Conservation (phyloP, 2,797 vertebrate genomes). For the Eulemur mongoz region DNA sequence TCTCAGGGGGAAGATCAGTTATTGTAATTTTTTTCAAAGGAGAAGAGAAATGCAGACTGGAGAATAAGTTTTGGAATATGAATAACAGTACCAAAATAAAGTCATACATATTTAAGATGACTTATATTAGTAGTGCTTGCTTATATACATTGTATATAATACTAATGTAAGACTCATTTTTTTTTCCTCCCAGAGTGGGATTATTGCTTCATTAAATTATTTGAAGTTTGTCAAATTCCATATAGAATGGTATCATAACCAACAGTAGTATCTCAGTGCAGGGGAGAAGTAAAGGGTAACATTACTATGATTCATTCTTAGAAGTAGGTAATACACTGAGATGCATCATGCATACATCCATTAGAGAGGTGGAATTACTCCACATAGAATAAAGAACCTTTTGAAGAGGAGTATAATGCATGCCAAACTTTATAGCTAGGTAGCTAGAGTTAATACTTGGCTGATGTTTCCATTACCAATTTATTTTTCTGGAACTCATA, state of each 20-base stretch:
- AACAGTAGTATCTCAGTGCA: slow-evolving; percentile 79
- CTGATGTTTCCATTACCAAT: slow-evolving; percentile 76
- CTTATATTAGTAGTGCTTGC: slow-evolving; percentile 56
- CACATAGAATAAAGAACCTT: slow-evolving; percentile 59
- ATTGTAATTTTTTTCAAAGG: slow-evolving; percentile 54
- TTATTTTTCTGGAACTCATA: slow-evolving; percentile 67
- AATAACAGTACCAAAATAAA: slow-evolving; percentile 64
- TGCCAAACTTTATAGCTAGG: slow-evolving; percentile 64
- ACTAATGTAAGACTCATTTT: slow-evolving; percentile 68
- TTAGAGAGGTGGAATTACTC: slow-evolving; percentile 71
- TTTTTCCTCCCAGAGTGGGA: slow-evolving; percentile 62
- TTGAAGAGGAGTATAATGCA: slow-evolving; percentile 63
- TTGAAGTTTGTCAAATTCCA: slow-evolving; percentile 81
- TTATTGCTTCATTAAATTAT: slow-evolving; percentile 84
- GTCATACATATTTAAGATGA: slow-evolving; percentile 74
- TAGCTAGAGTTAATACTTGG: slow-evolving; percentile 65
- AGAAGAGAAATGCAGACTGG: slow-evolving; percentile 56
- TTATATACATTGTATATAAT: slow-evolving; percentile 68
- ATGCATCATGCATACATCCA: slow-evolving; percentile 75
- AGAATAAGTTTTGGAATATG: slow-evolving; percentile 51
- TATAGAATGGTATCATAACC: slow-evolving; percentile 74
- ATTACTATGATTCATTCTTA: slow-evolving; percentile 83
- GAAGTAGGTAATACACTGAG: slow-evolving; percentile 67
- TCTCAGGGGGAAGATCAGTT: slow-evolving; percentile 14
- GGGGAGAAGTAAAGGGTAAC: slow-evolving; percentile 73